Percentiles rank a stretch among this genome's conserved stretches.
These are phyloP conservation scores for Lepus timidus DNA, from an alignment of 2,113 vertebrate species.

Conservation along the genomic window DNA sequence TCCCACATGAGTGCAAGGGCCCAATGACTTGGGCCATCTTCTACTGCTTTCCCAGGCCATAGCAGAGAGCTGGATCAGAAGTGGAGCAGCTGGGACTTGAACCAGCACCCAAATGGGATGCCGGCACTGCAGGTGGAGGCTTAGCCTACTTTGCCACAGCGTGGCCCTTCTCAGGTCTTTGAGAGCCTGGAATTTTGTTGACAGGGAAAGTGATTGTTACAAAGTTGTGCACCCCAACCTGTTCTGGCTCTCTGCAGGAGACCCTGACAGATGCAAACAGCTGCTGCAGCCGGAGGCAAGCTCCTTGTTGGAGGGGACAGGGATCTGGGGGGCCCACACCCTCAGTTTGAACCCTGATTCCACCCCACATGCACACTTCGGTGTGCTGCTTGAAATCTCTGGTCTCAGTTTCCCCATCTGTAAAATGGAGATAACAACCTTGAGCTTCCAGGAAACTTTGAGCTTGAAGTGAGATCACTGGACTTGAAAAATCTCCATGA, in stretches of 20 bases:
- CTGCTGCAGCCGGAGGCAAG: not conserved
- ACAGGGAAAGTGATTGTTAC: slow-evolving; percentile 17
- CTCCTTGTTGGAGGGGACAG: not conserved
- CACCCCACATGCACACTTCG: not conserved
- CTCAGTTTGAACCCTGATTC: not conserved
- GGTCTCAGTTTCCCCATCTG: not conserved
- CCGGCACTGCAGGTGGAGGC: too few species aligned
- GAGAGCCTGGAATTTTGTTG: not conserved
- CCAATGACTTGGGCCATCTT: too few species aligned
- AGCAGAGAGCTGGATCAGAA: too few species aligned
- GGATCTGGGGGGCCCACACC: not conserved
- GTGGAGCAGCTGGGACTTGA: too few species aligned
- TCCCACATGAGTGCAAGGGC: too few species aligned
- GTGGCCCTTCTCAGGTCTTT: not conserved
- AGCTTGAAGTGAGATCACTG: not conserved
- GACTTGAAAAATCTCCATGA: not conserved
- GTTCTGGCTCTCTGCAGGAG: not conserved
- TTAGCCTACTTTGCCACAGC: too few species aligned
- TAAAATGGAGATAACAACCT: not conserved
- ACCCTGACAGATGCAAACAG: not conserved
- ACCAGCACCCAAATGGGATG: too few species aligned
- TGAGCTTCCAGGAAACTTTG: not conserved
- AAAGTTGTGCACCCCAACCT: slow-evolving; percentile 2
- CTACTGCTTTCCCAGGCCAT: too few species aligned
- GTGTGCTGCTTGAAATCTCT: not conserved